Base-by-base conservation (phyloP, 2,797 vertebrate species). In the Myripristis jacobus region DNA sequence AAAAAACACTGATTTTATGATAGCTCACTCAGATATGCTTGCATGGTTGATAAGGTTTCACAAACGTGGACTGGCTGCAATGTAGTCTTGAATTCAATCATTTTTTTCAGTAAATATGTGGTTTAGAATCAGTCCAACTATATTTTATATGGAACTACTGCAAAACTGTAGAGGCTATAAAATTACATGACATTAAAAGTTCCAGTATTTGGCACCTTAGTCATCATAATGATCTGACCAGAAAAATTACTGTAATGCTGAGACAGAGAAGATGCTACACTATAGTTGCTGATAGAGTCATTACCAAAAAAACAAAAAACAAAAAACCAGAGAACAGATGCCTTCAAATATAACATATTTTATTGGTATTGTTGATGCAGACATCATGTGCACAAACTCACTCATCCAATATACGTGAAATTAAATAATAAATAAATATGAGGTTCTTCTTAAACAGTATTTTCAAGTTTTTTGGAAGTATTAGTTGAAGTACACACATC, bases 351-450 rank as follows among this genome's bases (percentile, higher is more conserved):
- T 80, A 54, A 73, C 19, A 81, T 16, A 59, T 66, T 92, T 92
- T 91, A 91, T 92, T 92, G 62, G 18, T 50, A 83, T 63, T 78
- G 24, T 70, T 85, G 46, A 79, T 79, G 73, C 71, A 84, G 72
- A 88, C 70, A 86, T 81, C 15, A 47, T 64, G 61, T 84, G 58
- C 76, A 86, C 65, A 75, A 84, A 85, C 47, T 80, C 78, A 83
- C 64, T 73, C 60, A 77, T 83, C 48, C 70, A 81, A 60, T 75
- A 77, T 75, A 57, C 68, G 70, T 83, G 65, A 66, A 77, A 87
- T 44, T 80, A 54, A 83, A 80, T 81, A 77, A 80, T 61, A 88
- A 80, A 91, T 86, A 88, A 89, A 88, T 74, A 89, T 69, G 44
- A 88, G 56, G 68, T 80, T 87, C 44, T 84, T 87, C 81, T 48